Evolutionary conservation across 2,888 invertebrate species (phyloP), one percentile per base, ranked within the genome.

Genomic region (Caenorhabditis auriculariae): DNA sequence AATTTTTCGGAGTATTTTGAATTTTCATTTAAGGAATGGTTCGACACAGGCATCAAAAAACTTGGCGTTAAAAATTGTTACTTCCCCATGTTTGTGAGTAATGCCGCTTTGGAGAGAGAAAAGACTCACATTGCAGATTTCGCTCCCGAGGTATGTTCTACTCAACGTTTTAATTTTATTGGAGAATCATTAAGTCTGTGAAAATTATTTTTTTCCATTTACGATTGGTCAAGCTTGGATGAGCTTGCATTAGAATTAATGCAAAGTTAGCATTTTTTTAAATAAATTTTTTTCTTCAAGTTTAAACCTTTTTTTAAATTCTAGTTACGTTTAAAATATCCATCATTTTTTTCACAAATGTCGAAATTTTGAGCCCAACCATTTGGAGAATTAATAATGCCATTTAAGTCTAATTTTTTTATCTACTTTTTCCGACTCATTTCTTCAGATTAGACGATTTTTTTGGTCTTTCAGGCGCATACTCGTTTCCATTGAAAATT

Each of bases 51-150:
- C 51, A 80, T 80, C 62, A 80, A 91, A 81, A 89, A 89, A 76
- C 84, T 93, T 28, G 98, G 93, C 1, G 94, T 98, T 4, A 89
- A 93, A 82, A 95, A 98, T 82, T 91, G 92, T 73, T 98, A 96
- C 82, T 98, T 98, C 84, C 98, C 98, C 0, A 93, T 98, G 81
- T 99, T 99, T 82, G 98, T 99, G 0, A 93, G 95, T 0, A 84
- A 88, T 81, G 86, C 88, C 2, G 95, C 91, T 0, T 84, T 99
- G 29, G 94, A 98, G 82, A 91, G 89, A 76, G 98, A 99, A 82
- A 95, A 98, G 85, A 87, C 88, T 1, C 98, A 99, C 82, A 93
- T 99, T 72, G 91, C 91, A 35, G 98, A 99, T 85, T 99, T 99
- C 85, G 91, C 96, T 0, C 98, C 98, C 1, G 98, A 99, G 85